phyloP scores from a whole-genome alignment of 2,888 invertebrate species.

The Cistogaster globosa region DNA sequence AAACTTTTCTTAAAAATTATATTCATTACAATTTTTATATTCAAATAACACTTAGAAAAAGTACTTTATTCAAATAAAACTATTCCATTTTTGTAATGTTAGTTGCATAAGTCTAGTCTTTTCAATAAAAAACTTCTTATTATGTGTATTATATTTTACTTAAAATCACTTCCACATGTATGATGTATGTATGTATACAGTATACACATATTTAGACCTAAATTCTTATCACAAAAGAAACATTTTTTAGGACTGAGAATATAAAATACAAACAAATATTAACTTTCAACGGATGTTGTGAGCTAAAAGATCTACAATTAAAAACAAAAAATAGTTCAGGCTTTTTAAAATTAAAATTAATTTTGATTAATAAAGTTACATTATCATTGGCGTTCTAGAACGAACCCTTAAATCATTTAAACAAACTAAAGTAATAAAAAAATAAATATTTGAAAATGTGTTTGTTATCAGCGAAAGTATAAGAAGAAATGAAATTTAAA shows the following conservation, averaged over 20 bases:
- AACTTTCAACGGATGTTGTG: constrained; percentile 71
- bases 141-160: neutral
- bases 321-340: constrained; percentile 31
- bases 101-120: no score
- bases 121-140: no score
- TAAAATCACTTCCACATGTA: constrained; percentile 16
- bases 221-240: constrained; percentile 81
- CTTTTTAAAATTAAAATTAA: constrained; percentile 27
- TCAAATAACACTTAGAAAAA: no score
- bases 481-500: constrained; percentile 33
- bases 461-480: constrained; percentile 53
- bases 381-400: constrained; percentile 11
- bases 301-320: constrained; percentile 50
- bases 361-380: constrained; percentile 19
- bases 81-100: no score
- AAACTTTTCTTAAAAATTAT: no score
- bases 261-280: constrained; percentile 43
- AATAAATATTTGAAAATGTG: constrained; percentile 12
- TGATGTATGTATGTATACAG: no score
- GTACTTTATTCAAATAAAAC: no score
- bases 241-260: constrained; percentile 67
- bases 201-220: constrained; percentile 76
- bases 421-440: constrained; percentile 22
- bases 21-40: no score
- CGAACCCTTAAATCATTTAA: no score